A percentile compares a stretch with the other conserved stretches of the same genome.
Conservation (phyloP, 1,140 invertebrate genomes). For the Lamellibrachia luymesi region DNA sequence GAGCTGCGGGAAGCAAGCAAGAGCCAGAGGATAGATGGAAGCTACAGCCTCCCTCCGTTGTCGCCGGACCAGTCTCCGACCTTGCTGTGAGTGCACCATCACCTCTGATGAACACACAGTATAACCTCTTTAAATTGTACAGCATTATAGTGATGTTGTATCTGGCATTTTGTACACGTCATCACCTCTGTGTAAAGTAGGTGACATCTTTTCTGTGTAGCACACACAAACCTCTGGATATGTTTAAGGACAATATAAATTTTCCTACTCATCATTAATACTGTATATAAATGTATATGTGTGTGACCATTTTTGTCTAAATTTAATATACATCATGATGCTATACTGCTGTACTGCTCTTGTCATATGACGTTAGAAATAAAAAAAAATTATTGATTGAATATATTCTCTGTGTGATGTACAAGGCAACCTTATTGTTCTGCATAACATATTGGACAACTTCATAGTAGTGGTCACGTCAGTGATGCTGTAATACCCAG, state of each 20-base stretch:
- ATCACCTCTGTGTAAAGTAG: neutral
- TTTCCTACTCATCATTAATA: neutral
- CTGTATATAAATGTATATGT: no score
- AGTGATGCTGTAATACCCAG: no score
- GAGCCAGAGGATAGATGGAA: constrained; percentile 58
- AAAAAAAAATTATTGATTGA: neutral
- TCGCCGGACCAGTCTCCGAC: constrained; percentile 57
- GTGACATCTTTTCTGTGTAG: neutral
- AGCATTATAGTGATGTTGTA: neutral
- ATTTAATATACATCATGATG: no score
- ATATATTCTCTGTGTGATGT: no score
- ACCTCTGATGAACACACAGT: constrained; percentile 11
- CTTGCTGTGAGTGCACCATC: constrained; percentile 46
- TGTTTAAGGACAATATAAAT: neutral
- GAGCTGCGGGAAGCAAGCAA: constrained; percentile 33
- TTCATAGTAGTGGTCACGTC: no score
- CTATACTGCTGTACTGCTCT: no score
- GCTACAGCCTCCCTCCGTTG: constrained; percentile 58
- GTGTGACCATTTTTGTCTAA: no score
- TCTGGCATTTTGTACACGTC: neutral
- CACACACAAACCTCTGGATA: neutral
- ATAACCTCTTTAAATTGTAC: neutral
- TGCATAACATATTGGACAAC: no score
- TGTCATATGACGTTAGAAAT: neutral
- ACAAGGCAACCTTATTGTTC: no score